Base-by-base conservation (phyloP, 2,797 vertebrate genomes). In the Falco cherrug region DNA sequence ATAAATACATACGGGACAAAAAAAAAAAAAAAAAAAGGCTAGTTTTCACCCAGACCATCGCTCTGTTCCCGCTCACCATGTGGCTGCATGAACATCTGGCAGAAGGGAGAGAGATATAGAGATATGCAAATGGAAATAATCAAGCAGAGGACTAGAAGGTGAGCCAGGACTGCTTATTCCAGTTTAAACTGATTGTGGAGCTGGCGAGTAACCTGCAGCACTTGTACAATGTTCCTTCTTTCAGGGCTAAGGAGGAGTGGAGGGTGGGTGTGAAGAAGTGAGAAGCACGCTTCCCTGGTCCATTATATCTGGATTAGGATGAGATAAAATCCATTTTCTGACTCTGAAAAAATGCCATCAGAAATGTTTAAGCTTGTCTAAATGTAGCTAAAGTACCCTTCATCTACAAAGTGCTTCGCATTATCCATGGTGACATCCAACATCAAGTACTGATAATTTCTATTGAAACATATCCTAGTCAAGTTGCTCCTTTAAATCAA, bases 101-200 rank as follows among this genome's bases (percentile, higher is more conserved):
- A 78, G 84, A 87, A 80, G 22, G 28, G 41, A 89, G 35, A 78
- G 43, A 59, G 50, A 82, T 4, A 26, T 85, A 78, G 43, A 59
- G 53, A 82, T 4, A 28, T 85, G 60, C 29, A 56, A 85, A 57
- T 51, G 68, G 11, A 60, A 89, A 10, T 68, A 85, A 80, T 15
- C 41, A 71, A 68, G 45, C 60, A 83, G 82, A 93, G 37, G 57
- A 85, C 71, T 50, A 65, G 76, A 95, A 96, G 75, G 84, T 94
- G 93, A 96, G 65, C 41, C 53, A 89, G 79, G 47, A 39, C 60
- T 59, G n/a, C 41, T 89, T 57, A 67, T 75, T 89, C 69, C 20
- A 24, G 57, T 84, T 95, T 65, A 87, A 91, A 81, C 24, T 39
- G 78, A 74, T 71, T 68, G 48, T 61, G 69, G 68, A 80, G 41